Evolutionary conservation across 2,113 vertebrate species (phyloP).

Genomic region (Lagopus leucura): DNA sequence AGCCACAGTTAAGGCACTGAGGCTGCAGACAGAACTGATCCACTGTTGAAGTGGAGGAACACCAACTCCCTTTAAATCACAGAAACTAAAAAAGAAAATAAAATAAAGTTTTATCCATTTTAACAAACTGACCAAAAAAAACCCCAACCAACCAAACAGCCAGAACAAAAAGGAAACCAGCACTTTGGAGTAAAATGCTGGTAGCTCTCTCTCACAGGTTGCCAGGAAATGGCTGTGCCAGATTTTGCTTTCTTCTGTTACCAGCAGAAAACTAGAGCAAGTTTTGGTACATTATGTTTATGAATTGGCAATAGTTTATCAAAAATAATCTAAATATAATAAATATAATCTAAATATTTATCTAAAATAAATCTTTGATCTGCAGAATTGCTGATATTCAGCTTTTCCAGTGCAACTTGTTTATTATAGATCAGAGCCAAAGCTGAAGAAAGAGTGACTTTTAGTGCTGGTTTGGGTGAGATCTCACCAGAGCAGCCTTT

Average conservation of each 20-base stretch:
- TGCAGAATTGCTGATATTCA: neutral
- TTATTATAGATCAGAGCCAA: neutral
- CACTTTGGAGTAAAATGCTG: neutral
- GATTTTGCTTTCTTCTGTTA: neutral
- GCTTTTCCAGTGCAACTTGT: neutral
- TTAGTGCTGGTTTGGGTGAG: neutral
- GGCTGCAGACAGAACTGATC: neutral
- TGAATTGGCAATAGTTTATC: neutral
- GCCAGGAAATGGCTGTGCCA: neutral
- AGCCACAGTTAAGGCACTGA: neutral
- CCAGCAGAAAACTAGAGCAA: neutral
- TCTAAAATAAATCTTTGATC: constrained; percentile 16
- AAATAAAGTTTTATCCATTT: neutral
- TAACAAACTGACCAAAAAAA: neutral
- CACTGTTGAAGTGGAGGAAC: neutral
- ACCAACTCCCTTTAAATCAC: neutral
- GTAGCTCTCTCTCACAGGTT: neutral
- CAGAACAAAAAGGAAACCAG: neutral
- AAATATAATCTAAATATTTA: no score
- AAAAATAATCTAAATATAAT: no score
- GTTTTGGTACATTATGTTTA: neutral
- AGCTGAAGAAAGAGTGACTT: neutral
- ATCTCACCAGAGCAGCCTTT: neutral
- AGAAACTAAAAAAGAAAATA: neutral
- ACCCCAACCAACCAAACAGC: neutral